Evolutionary conservation across 2,797 vertebrate genomes (phyloP).

Genomic region (Fistularia tabacaria): DNA sequence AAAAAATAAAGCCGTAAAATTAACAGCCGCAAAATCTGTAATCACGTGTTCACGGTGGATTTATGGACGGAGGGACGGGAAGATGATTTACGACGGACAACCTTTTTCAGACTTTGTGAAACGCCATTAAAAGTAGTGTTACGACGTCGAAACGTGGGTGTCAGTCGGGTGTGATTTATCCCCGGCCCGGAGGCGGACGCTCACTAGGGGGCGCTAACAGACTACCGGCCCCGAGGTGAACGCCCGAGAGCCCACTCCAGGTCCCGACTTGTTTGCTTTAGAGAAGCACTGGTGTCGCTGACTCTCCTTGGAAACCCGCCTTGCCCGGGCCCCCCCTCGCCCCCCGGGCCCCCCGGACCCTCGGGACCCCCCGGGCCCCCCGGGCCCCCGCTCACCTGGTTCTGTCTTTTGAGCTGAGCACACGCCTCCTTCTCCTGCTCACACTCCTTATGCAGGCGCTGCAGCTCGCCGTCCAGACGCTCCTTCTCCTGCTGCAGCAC

Average conservation of each 20-base stretch:
- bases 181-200: constrained; percentile 27
- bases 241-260: too few species aligned
- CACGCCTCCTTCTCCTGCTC: constrained; percentile 79
- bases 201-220: constrained; percentile 74
- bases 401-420: constrained; percentile 81
- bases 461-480: constrained; percentile 83
- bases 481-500: constrained; percentile 85
- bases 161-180: constrained; percentile 59
- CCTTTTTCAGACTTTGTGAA: constrained; percentile 58
- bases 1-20: constrained; percentile 75
- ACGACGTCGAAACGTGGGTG: constrained; percentile 60
- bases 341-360: not conserved
- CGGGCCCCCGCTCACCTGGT: constrained; percentile 78
- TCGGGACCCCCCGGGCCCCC: not conserved
- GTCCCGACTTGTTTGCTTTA: too few species aligned
- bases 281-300: too few species aligned
- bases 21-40: constrained; percentile 74
- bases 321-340: too few species aligned
- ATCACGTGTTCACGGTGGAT: constrained; percentile 67
- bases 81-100: constrained; percentile 54
- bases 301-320: too few species aligned
- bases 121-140: constrained; percentile 56
- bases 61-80: constrained; percentile 30
- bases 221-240: constrained; percentile 23
- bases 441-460: constrained; percentile 79